These are phyloP conservation scores for Panopea generosa DNA, from an alignment of 2,888 invertebrate genomes.

Conservation along the genomic window DNA sequence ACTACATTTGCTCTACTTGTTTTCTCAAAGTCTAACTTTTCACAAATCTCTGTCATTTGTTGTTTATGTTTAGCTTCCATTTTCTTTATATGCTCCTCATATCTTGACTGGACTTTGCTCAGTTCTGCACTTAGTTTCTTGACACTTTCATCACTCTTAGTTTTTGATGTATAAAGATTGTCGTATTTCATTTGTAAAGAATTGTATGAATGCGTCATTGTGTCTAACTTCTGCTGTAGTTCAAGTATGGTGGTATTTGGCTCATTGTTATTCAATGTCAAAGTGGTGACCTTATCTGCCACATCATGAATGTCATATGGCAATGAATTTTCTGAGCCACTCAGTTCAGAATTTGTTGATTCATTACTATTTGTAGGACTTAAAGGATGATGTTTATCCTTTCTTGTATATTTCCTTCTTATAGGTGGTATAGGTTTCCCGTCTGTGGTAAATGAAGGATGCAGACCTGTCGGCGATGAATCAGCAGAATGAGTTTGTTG, in stretches of 20 bases:
- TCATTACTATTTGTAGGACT: constrained; percentile 29
- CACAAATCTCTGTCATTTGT: constrained; percentile 66
- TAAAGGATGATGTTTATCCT: constrained; percentile 8
- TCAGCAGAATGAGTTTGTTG: constrained; percentile 30
- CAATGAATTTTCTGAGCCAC: constrained; percentile 33
- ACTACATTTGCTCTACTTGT: constrained; percentile 75
- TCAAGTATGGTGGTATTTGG: constrained; percentile 49
- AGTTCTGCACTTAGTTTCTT: constrained; percentile 65
- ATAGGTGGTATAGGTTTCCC: constrained; percentile 67
- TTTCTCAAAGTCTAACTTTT: constrained; percentile 74
- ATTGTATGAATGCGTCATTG: constrained; percentile 54
- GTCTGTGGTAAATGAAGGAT: constrained; percentile 31
- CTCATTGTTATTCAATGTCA: constrained; percentile 17
- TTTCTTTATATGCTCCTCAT: constrained; percentile 72
- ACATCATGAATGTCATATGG: constrained; percentile 7
- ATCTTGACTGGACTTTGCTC: constrained; percentile 64
- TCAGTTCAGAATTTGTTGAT: constrained; percentile 40
- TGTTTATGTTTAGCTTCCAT: constrained; percentile 66
- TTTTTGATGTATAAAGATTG: constrained; percentile 43
- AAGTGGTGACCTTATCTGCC: not conserved
- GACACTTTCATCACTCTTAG: constrained; percentile 60
- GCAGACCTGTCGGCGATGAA: constrained; percentile 25
- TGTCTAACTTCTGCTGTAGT: constrained; percentile 55
- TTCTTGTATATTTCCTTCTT: constrained; percentile 51
- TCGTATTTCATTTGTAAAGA: constrained; percentile 40